Base-by-base conservation (phyloP, 37 sponge, comb jelly and placozoan species). In the Hexactinellida sp. region DNA sequence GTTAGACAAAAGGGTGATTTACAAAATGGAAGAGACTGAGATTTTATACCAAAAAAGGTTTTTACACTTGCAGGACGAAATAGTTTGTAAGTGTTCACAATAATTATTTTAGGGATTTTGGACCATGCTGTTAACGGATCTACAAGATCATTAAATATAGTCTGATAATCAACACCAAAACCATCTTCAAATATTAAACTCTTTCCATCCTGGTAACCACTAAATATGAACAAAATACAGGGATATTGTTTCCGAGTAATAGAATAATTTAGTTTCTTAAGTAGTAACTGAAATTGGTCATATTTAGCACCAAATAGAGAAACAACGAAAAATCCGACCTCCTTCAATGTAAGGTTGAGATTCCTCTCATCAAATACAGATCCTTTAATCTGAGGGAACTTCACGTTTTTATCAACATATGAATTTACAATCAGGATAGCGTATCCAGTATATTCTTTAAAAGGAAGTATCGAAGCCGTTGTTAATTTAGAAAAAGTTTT, bases 371-470 rank as follows among this genome's bases (percentile, higher is more conserved):
- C 76, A 63, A 21, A 63, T 21, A 1, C 34, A 63, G 76, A 25
- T n/a, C 76, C 76, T 21, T 63, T 23, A 63, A 63, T 63, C 13
- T 5, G 3, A 63, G 76, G 76, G 13, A 21, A 63, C 30, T n/a
- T 10, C 5, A 3, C 3, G 13, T 7, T 32, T 10, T 63, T 63
- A 7, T 63, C 32, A 25, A 1, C 13, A 23, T 63, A 63, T 32
- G 76, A 63, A 63, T 63, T 63, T 28, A 63, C 76, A 25, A 63
- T 28, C 34, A 63, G 76, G 25, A 63, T n/a, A 63, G 76, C 76
- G 13, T 63, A 63, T 23, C 76, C 76, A 3, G 30, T 21, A 63
- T 63, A 28, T 21, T 63, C 52, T 47, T 47, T 9, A 47, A 47
- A 16, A 47, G 52, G 52, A n/a, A n/a, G n/a, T 9, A 47, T 47